Evolutionary conservation across 2,113 vertebrate species (phyloP).

Genomic region (Datnioides undecimradiatus): DNA sequence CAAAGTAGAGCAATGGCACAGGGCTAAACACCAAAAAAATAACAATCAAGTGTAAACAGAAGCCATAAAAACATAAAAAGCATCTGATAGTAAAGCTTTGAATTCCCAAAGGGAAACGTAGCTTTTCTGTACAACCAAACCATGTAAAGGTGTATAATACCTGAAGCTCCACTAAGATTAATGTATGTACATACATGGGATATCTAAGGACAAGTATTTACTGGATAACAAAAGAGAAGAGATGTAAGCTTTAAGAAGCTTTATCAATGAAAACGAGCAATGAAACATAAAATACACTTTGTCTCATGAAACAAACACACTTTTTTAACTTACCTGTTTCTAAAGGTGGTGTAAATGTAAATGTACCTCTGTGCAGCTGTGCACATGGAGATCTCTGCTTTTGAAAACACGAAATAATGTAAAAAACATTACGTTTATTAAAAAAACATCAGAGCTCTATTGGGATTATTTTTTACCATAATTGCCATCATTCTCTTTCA

Average conservation of each 20-base stretch:
- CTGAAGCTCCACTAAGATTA: background rate
- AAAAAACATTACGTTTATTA: no score
- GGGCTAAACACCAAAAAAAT: background rate
- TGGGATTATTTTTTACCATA: background rate
- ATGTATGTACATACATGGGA: background rate
- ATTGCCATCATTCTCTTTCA: background rate
- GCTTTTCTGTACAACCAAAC: no score
- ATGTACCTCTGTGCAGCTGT: no score
- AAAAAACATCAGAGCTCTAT: no score
- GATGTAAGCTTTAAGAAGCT: background rate
- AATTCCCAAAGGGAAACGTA: background rate
- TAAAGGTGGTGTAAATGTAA: no score
- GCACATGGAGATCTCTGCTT: no score
- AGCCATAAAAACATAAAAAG: background rate
- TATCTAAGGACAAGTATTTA: background rate
- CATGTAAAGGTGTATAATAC: background rate
- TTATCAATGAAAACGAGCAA: constrained; percentile 13
- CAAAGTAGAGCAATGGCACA: no score
- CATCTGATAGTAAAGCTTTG: background rate
- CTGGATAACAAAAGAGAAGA: background rate
- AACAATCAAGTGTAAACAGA: background rate
- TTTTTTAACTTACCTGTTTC: constrained; percentile 1
- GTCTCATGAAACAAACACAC: background rate
- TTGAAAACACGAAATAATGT: no score
- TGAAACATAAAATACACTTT: background rate